Evolutionary conservation across 2,113 vertebrate genomes (phyloP).

Genomic region (Lanius ludovicianus): DNA sequence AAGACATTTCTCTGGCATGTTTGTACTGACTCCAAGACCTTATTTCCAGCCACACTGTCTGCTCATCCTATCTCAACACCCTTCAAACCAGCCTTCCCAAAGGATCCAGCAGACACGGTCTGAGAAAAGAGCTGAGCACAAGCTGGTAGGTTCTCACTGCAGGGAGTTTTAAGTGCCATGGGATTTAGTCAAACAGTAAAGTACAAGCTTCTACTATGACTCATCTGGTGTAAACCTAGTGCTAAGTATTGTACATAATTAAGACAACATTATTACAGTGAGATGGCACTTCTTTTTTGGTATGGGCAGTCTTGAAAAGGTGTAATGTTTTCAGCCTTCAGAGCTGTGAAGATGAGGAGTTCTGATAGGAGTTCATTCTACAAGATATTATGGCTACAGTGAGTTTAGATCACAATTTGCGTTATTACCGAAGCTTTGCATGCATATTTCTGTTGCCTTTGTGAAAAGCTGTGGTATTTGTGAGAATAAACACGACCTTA

Average conservation of each 20-base stretch:
- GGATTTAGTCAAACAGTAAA: slow-evolving; percentile 48
- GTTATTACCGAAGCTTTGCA: background rate
- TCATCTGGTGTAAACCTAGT: slow-evolving; percentile 58
- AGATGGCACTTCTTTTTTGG: slow-evolving; percentile 53
- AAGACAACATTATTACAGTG: slow-evolving; percentile 64
- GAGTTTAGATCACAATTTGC: background rate
- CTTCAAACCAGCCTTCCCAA: background rate
- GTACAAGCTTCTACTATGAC: slow-evolving; percentile 51
- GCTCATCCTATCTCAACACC: background rate
- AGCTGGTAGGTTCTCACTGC: background rate
- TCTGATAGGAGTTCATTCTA: background rate
- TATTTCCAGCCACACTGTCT: background rate
- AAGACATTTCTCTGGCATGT: background rate
- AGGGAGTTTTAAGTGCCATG: background rate
- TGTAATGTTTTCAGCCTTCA: slow-evolving; percentile 29
- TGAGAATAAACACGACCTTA: background rate
- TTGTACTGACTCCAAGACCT: background rate
- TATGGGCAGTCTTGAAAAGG: slow-evolving; percentile 3
- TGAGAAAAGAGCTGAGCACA: background rate
- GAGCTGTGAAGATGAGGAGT: slow-evolving; percentile 38
- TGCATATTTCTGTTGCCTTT: background rate
- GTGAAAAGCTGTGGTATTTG: background rate
- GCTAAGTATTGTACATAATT: slow-evolving; percentile 64
- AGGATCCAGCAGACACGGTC: background rate
- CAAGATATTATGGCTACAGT: background rate